phyloP scores from a whole-genome alignment of 2,113 vertebrate species.

The Fulica atra region DNA sequence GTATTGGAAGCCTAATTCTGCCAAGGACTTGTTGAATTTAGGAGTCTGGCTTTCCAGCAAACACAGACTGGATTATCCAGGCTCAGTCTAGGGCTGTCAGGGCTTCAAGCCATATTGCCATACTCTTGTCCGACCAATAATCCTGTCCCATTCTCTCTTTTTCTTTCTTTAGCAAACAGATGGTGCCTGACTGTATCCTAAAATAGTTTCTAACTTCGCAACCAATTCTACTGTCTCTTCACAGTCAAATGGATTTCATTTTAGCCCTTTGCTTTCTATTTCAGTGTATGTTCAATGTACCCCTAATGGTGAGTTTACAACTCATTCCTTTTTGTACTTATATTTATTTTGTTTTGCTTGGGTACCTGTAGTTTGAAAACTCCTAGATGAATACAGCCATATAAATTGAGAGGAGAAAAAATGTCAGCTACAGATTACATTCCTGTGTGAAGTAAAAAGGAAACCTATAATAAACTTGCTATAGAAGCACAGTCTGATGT shows the following conservation, averaged over 20 bases:
- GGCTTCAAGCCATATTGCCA: not conserved
- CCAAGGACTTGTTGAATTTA: not conserved
- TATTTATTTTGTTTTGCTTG: not conserved
- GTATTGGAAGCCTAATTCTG: not conserved
- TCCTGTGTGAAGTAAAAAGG: not conserved
- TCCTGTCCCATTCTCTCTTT: not conserved
- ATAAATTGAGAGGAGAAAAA: not conserved
- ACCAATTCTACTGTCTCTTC: not conserved
- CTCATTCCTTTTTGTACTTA: not conserved
- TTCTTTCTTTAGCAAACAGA: not conserved
- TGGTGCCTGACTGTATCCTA: not conserved
- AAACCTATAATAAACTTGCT: slow-evolving; percentile 33
- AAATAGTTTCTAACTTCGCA: slow-evolving; percentile 4
- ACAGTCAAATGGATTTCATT: not conserved
- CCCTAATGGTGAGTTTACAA: not conserved
- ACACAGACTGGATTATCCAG: not conserved
- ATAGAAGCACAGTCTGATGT: slow-evolving; percentile 27
- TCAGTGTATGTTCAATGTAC: not conserved
- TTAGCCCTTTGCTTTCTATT: not conserved
- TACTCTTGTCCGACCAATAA: not conserved
- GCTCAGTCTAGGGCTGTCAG: not conserved
- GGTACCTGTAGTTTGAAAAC: not conserved
- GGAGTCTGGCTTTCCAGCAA: not conserved
- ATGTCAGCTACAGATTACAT: not conserved
- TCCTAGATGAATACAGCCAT: not conserved